Evolutionary conservation across 2,797 vertebrate species (phyloP).

Genomic region (Neosilurus hyrtlii): DNA sequence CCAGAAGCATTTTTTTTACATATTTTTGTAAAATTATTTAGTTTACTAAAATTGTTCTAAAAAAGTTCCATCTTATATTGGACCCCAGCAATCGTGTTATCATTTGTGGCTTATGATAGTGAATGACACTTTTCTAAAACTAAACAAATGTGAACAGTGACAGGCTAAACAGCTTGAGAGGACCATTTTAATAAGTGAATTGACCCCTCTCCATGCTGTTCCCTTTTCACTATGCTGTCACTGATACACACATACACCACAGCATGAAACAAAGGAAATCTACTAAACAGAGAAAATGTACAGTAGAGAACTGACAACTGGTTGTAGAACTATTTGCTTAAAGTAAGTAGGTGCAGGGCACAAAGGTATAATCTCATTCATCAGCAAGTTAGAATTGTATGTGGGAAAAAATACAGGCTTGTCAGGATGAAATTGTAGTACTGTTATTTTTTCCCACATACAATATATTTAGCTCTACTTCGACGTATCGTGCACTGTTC

Average conservation of each 20-base stretch:
- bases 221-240: conserved; percentile 25
- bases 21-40: too few relatives aligned
- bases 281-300: conserved; percentile 29
- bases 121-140: conserved; percentile 45
- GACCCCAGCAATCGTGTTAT: not conserved
- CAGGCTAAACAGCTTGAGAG: conserved; percentile 38
- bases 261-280: conserved; percentile 39
- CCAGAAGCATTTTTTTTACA: not conserved
- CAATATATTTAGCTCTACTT: too few relatives aligned
- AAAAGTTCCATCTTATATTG: not conserved
- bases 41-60: too few relatives aligned
- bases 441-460: too few relatives aligned
- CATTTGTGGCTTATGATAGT: conserved; percentile 48
- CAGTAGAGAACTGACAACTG: conserved; percentile 24
- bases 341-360: too few relatives aligned
- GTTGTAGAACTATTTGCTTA: conserved; percentile 7
- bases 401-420: too few relatives aligned
- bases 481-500: too few relatives aligned
- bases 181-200: conserved; percentile 53
- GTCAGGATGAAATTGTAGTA: too few relatives aligned
- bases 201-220: conserved; percentile 54
- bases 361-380: too few relatives aligned
- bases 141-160: conserved; percentile 50
- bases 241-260: conserved; percentile 19
- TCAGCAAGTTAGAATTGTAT: too few relatives aligned